These are phyloP conservation scores for Notodonta dromedarius DNA, from an alignment of 2,888 invertebrate genomes.

Conservation along the genomic window DNA sequence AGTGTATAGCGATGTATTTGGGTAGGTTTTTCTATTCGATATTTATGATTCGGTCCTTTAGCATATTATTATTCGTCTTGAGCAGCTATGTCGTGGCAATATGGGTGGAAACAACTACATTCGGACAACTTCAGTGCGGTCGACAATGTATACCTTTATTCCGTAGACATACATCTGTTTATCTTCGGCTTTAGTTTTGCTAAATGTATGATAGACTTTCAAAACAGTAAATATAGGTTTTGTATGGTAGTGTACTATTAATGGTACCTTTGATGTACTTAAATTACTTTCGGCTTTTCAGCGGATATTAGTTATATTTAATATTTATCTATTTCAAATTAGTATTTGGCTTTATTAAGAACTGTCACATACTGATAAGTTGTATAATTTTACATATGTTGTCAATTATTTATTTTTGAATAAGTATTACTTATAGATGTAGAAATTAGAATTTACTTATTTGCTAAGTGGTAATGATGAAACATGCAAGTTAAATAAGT, in stretches of 20 bases:
- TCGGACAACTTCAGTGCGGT: background rate
- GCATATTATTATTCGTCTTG: too few species aligned
- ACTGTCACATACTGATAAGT: conserved; percentile 10
- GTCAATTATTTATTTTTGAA: conserved; percentile 41
- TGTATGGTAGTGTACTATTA: conserved; percentile 37
- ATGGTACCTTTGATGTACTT: conserved; percentile 16
- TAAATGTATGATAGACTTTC: conserved; percentile 7
- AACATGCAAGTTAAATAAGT: background rate
- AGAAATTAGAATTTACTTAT: conserved; percentile 13
- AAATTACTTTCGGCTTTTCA: conserved; percentile 13
- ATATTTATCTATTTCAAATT: conserved; percentile 22
- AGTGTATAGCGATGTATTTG: background rate
- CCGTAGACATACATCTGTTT: background rate
- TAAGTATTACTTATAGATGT: conserved; percentile 22
- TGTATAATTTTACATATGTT: conserved; percentile 33
- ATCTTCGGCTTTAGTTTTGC: background rate
- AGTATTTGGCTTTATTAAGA: conserved; percentile 10
- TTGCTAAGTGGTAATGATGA: conserved; percentile 8
- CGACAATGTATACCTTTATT: background rate
- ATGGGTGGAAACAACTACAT: background rate
- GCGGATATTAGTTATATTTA: conserved; percentile 18
- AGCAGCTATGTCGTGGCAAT: background rate
- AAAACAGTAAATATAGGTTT: conserved; percentile 24
- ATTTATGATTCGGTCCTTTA: background rate
- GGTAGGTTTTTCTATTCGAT: conserved; percentile 17